Base-by-base conservation (phyloP, 2,113 vertebrate species). In the Archilochus colubris region DNA sequence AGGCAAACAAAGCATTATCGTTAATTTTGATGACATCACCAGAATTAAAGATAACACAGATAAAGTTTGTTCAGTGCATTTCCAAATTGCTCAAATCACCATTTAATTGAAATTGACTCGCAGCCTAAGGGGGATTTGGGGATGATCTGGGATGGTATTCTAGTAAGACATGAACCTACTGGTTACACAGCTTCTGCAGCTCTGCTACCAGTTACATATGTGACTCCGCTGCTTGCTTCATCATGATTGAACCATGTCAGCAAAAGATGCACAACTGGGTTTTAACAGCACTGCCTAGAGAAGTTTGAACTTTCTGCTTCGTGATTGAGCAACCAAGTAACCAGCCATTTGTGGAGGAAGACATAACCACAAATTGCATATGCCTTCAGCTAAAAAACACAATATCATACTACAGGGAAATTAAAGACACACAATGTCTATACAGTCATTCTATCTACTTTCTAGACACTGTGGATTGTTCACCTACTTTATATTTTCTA, bases 121-220 rank as follows among this genome's bases (percentile, higher is more conserved):
- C 4, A 2, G 30, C 61, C 21, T 30, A 78, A 48, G 59, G 36
- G 54, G 85, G 44, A n/a, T 30, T 6, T 43, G 50, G 30, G 33
- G 7, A 68, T 62, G 7, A 40, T 36, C n/a, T 17, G 73, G 19
- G 28, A 48, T 68, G 30, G 30, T 59, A 51, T n/a, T 77, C 21
- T 58, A 46, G 31, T 23, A 82, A 74, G 54, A 57, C 1, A 7
- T 0, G 0, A 63, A 76, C n/a, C 14, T 25, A 36, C 0, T 1
- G 3, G 25, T 43, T 22, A 54, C 30, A 28, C 21, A 78, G 17
- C n/a, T 30, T 55, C 55, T 43, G 50, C 15, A 48, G n/a, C 44
- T 67, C 59, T 82, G 70, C 36, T 31, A 48, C 28, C 23, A 43
- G 40, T 38, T 24, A 30, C 0, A 1, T 10, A 27, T 1, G 0